Base-by-base conservation (phyloP, 2,113 vertebrate genomes). In the Chionomys nivalis region DNA sequence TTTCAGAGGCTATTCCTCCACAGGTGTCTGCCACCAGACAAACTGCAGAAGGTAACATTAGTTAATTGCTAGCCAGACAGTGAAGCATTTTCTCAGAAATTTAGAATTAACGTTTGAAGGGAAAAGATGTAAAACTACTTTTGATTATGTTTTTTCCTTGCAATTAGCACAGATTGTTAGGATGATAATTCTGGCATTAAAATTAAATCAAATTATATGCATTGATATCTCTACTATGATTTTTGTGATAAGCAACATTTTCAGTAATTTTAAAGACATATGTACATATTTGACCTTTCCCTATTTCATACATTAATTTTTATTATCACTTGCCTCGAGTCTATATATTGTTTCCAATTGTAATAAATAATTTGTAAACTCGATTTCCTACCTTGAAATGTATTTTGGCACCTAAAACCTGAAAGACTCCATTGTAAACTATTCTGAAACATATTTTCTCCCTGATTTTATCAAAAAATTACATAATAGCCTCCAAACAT, bases 101-200 rank as follows among this genome's bases (percentile, higher is more conserved):
- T 72, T 61, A 70, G 26, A 68, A 86, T 6, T 75, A 47, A 79
- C 13, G 10, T 19, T 86, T 94, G n/a, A 91, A 55, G 17, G 24
- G n/a, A 82, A 68, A 85, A 44, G 72, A 75, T 73, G 1, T 23
- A 78, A 95, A 70, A 66, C 36, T 85, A n/a, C 2, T 66, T 79
- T 95, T 85, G 79, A 89, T 89, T 89, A 65, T 31, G 13, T 7
- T 77, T 95, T 87, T 94, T 77, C 21, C 26, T 76, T 90, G 24
- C 33, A 82, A 82, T 47, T 17, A 65, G 52, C 36, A 70, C 12
- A 75, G 61, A 85, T 5, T 72, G 5, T 82, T 26, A 88, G 55
- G 36, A 52, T n/a, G 66, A 85, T 70, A 77, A 44, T 36, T 63
- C 65, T 72, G 66, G 26, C 2, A 77, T 47, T 68, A 63, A 4